Evolutionary conservation across 2,113 vertebrate genomes (phyloP).

Genomic region (Limnothrissa miodon): DNA sequence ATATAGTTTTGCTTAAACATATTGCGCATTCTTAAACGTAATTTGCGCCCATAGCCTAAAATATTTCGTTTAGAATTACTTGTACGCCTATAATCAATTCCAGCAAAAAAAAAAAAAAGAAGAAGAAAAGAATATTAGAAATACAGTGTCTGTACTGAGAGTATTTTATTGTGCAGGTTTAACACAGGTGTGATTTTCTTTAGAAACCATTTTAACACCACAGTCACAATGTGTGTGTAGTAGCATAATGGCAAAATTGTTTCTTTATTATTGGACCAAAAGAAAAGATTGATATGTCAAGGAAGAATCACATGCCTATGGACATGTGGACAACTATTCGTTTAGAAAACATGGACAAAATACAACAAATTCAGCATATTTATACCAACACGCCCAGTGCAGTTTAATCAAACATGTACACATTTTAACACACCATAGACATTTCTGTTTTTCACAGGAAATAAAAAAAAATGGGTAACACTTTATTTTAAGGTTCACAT

Average conservation of each 20-base stretch:
- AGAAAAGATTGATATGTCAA: not conserved
- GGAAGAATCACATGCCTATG: not conserved
- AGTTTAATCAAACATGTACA: conserved; percentile 2
- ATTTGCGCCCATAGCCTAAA: too few species aligned
- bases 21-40: too few species aligned
- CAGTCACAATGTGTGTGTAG: not conserved
- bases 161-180: not conserved
- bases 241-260: not conserved
- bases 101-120: not conserved
- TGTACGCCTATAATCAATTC: not conserved
- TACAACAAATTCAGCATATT: conserved; percentile 9
- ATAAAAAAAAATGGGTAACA: too few species aligned
- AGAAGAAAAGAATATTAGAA: not conserved
- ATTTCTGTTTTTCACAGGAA: not conserved
- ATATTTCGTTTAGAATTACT: not conserved
- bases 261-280: not conserved
- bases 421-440: not conserved
- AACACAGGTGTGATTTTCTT: not conserved
- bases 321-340: not conserved
- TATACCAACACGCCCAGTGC: not conserved
- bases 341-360: conserved; percentile 13
- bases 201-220: not conserved
- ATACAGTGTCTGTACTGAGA: not conserved
- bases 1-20: too few species aligned
- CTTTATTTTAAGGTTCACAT: too few species aligned